These are phyloP conservation scores for Morpho deidamia DNA, from an alignment of 2,888 invertebrate species.

Conservation along the genomic window DNA sequence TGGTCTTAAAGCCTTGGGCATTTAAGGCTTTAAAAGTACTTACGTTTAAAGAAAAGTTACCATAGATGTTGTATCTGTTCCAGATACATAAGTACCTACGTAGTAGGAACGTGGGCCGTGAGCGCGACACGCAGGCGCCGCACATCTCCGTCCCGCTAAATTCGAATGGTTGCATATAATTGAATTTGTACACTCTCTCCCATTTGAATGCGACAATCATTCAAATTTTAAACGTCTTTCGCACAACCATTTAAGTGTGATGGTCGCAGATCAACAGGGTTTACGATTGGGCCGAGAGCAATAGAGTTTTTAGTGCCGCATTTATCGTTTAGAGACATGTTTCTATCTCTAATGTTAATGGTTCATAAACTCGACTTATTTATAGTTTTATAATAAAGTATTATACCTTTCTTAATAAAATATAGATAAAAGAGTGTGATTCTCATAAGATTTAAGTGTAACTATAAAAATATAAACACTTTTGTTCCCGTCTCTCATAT, in stretches of 20 bases:
- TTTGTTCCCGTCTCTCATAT: no score
- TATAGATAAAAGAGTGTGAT: not conserved
- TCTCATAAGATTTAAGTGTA: not conserved
- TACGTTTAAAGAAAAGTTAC: no score
- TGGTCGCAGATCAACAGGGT: not conserved
- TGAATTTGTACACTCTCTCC: conserved; percentile 25
- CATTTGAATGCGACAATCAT: conserved; percentile 25
- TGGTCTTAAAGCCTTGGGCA: no score
- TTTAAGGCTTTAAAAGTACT: no score
- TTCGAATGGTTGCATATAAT: conserved; percentile 19
- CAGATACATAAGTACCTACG: not conserved
- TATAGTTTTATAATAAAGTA: not conserved
- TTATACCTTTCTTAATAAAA: not conserved
- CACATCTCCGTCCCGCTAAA: conserved; percentile 16
- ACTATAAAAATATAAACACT: no score
- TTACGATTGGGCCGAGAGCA: not conserved
- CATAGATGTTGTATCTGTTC: not conserved
- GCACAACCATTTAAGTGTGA: conserved; percentile 11
- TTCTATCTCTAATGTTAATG: not conserved
- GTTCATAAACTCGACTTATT: not conserved
- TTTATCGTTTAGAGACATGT: not conserved
- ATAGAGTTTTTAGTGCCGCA: not conserved
- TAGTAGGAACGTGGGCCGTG: conserved; percentile 1
- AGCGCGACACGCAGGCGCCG: conserved; percentile 22
- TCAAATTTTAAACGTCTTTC: conserved; percentile 19